These are phyloP conservation scores for Meliscaeva auricollis DNA, from an alignment of 2,888 invertebrate genomes.

Conservation along the genomic window DNA sequence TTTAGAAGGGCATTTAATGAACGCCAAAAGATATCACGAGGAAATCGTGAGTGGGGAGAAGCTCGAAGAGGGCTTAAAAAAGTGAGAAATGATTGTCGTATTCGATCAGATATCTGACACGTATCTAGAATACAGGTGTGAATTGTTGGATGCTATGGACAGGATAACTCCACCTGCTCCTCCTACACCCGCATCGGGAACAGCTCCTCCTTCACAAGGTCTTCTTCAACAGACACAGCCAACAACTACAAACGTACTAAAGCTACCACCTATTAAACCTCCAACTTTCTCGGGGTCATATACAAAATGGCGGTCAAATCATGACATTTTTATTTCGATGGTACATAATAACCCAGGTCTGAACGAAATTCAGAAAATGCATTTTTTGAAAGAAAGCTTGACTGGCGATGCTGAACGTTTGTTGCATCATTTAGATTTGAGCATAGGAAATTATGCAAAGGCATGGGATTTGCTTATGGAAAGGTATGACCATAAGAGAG, in stretches of 20 bases:
- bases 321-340: background rate
- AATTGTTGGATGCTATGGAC: background rate
- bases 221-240: background rate
- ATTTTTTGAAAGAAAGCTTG: constrained; percentile 5
- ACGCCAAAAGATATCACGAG: constrained; percentile 15
- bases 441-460: background rate
- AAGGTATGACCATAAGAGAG: background rate
- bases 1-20: constrained; percentile 1
- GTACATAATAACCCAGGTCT: background rate
- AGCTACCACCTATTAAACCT: background rate
- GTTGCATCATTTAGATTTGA: background rate
- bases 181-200: background rate
- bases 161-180: background rate
- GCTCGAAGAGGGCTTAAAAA: background rate
- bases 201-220: background rate
- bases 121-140: background rate
- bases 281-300: constrained; percentile 2
- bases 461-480: background rate
- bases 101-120: background rate
- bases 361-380: constrained; percentile 10
- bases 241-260: background rate
- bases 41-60: background rate
- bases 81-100: background rate
- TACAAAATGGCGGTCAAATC: background rate
- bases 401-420: constrained; percentile 2